phyloP scores from a whole-genome alignment of 2,888 invertebrate genomes.

The Papilio gigon region DNA sequence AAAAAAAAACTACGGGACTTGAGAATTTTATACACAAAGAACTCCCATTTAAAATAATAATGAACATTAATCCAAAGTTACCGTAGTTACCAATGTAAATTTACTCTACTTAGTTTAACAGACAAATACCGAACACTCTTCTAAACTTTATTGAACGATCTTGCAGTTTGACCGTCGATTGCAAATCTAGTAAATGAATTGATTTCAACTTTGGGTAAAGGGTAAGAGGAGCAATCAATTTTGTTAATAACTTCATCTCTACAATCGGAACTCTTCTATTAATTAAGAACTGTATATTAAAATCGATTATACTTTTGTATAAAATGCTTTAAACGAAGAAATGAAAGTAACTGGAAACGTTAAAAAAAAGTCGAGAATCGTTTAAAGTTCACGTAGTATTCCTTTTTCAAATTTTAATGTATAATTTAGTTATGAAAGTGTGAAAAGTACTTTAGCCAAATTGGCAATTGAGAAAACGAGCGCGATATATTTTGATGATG shows the following conservation, averaged over 20 bases:
- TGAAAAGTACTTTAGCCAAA: conserved; percentile 68
- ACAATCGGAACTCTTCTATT: not conserved
- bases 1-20: too few species aligned
- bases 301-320: too few species aligned
- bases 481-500: conserved; percentile 63
- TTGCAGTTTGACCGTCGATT: conserved; percentile 55
- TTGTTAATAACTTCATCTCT: conserved; percentile 22
- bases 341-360: too few species aligned
- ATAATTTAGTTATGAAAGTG: conserved; percentile 68
- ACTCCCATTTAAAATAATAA: too few species aligned
- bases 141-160: conserved; percentile 62
- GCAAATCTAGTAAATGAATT: conserved; percentile 63
- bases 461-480: conserved; percentile 63
- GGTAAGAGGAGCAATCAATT: conserved; percentile 14
- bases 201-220: conserved; percentile 50
- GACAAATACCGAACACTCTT: not conserved
- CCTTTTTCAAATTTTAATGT: conserved; percentile 60
- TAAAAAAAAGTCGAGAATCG: too few species aligned
- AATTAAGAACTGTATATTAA: too few species aligned
- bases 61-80: not conserved
- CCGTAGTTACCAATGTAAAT: too few species aligned
- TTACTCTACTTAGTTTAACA: not conserved
- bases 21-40: too few species aligned
- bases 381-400: too few species aligned
- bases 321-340: too few species aligned